Percentiles rank a stretch among this genome's conserved stretches.
Evolutionary conservation across 2,797 vertebrate species (phyloP).

Genomic region (Margarornis squamiger): DNA sequence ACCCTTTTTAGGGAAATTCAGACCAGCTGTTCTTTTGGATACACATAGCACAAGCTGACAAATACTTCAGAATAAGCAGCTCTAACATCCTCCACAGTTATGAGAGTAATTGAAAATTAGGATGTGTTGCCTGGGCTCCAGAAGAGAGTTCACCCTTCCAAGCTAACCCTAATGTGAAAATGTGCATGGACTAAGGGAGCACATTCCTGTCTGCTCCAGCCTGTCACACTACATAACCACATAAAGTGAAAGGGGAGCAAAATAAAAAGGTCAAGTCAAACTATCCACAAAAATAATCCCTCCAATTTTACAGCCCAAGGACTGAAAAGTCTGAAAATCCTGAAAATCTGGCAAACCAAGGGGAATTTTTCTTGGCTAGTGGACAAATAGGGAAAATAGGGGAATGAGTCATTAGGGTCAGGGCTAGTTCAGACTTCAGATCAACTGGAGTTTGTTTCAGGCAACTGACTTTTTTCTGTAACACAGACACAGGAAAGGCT

Average conservation of each 20-base stretch:
- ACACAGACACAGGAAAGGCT: constrained; percentile 42
- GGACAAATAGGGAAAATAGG: not conserved
- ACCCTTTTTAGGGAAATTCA: not conserved
- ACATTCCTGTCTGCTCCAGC: not conserved
- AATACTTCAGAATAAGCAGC: not conserved
- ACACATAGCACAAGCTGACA: not conserved
- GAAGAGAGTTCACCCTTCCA: not conserved
- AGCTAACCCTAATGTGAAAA: not conserved
- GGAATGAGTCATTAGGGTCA: not conserved
- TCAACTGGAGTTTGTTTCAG: constrained; percentile 3
- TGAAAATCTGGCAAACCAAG: not conserved
- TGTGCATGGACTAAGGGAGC: not conserved
- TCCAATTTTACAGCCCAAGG: not conserved
- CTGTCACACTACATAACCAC: not conserved
- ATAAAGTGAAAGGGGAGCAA: not conserved
- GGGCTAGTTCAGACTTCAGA: not conserved
- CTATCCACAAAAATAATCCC: not conserved
- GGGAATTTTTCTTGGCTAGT: not conserved
- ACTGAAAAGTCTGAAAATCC: not conserved
- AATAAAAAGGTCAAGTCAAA: constrained; percentile 8
- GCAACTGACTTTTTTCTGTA: not conserved
- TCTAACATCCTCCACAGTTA: not conserved
- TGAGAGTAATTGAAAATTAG: not conserved
- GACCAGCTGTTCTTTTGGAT: not conserved
- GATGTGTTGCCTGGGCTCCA: not conserved